Base-by-base conservation (phyloP, 2,113 vertebrate species). In the Pteronura brasiliensis region DNA sequence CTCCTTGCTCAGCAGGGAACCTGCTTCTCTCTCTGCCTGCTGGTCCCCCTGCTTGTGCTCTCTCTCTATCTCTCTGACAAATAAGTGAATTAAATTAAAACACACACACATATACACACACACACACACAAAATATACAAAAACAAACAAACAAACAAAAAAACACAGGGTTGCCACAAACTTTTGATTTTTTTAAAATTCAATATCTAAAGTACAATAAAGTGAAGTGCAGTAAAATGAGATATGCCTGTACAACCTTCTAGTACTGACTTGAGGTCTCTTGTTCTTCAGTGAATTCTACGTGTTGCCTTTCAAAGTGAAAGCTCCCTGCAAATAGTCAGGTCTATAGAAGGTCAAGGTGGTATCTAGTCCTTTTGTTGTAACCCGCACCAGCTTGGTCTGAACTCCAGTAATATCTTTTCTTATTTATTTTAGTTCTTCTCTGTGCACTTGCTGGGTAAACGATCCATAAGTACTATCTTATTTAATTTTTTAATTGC, bases 301-400 rank as follows among this genome's bases (percentile, higher is more conserved):
- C 0, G 27, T 86, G 61, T 18, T 31, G 3, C 21, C 61, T 69
- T 94, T 87, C 49, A 29, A 65, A 55, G 2, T 27, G 11, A 67
- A 76, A n/a, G 47, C 15, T 31, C 29, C 9, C 15, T n/a, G 4
- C 9, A 49, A 36, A 20, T 36, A 39, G 27, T 10, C 10, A 6
- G 21, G 1, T 13, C 7, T 23, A 1, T 18, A 7, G 20, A 76
- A 12, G 7, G 0, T 59, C 67, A 31, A 17, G 17, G 3, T 1
- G 18, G 6, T 20, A 21, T 15, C 27, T 42, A 23, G 3, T 25
- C 34, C 34, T 4, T 13, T 11, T 52, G 4, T 3, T 59, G 8
- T 49, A 59, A 42, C 17, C 23, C 39, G 34, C 36, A 25, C 2
- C 7, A 59, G 2, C n/a, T 59, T 55, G 6, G 7, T 29, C 12